phyloP scores from a whole-genome alignment of 2,888 invertebrate genomes.

The Hemaris fuciformis region DNA sequence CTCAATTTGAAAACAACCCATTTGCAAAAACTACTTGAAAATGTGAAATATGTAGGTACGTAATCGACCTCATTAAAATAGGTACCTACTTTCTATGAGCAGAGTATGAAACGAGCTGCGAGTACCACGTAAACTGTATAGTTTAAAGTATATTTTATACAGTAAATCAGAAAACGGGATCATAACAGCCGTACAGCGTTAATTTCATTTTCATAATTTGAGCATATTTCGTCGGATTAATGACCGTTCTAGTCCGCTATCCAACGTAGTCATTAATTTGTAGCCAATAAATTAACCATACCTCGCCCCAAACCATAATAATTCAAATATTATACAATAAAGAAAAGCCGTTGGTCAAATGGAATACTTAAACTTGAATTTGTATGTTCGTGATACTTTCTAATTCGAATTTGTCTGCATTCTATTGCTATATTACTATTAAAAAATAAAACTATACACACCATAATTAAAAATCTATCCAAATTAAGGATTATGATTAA shows the following conservation, averaged over 20 bases:
- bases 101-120: neutral
- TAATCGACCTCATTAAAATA: neutral
- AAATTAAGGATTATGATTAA: no score
- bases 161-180: neutral
- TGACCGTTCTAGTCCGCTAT: neutral
- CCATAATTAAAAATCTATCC: no score
- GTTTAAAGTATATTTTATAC: neutral
- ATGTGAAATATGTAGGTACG: neutral
- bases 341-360: no score
- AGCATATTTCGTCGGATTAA: neutral
- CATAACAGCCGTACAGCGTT: neutral
- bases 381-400: no score
- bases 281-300: neutral
- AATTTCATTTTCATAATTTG: no score
- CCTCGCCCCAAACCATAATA: neutral
- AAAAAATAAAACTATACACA: no score
- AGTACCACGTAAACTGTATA: neutral
- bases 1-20: no score
- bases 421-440: no score
- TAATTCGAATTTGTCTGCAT: no score
- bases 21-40: neutral
- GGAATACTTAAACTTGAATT: no score
- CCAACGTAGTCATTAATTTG: neutral
- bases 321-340: no score
- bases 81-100: no score